Evolutionary conservation across 2,888 invertebrate species (phyloP).

Genomic region (Xestobium rufovillosum): DNA sequence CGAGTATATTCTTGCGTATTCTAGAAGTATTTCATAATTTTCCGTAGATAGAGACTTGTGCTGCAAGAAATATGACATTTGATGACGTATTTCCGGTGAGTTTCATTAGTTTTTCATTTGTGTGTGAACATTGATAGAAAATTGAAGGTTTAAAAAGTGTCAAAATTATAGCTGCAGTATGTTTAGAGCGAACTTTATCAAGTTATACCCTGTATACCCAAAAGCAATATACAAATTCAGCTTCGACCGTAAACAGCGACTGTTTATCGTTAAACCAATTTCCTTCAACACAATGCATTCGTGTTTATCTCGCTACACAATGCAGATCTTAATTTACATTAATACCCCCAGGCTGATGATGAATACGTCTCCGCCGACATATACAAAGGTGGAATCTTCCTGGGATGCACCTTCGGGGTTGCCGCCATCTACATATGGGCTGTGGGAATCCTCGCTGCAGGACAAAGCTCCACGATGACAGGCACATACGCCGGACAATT

Average conservation of each 20-base stretch:
- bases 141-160: no score
- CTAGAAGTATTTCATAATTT: background rate
- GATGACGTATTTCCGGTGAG: conserved; percentile 39
- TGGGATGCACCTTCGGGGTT: conserved; percentile 67
- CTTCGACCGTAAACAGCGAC: no score
- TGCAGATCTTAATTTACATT: no score
- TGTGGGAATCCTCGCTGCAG: conserved; percentile 69
- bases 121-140: no score
- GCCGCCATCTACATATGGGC: conserved; percentile 79
- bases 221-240: no score
- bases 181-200: no score
- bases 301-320: no score
- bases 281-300: no score
- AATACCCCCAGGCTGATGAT: conserved; percentile 44
- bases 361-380: conserved; percentile 56
- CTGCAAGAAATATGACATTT: conserved; percentile 23
- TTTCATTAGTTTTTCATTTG: conserved; percentile 17
- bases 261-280: no score
- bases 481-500: conserved; percentile 79
- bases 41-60: conserved; percentile 30
- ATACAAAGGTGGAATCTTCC: conserved; percentile 63
- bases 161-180: no score
- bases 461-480: conserved; percentile 78
- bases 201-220: no score
- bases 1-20: conserved; percentile 6